Percentiles rank a stretch among this genome's conserved stretches.
These are phyloP conservation scores for Hipparchia sbordonii DNA, from an alignment of 2,888 invertebrate species.

Conservation along the genomic window DNA sequence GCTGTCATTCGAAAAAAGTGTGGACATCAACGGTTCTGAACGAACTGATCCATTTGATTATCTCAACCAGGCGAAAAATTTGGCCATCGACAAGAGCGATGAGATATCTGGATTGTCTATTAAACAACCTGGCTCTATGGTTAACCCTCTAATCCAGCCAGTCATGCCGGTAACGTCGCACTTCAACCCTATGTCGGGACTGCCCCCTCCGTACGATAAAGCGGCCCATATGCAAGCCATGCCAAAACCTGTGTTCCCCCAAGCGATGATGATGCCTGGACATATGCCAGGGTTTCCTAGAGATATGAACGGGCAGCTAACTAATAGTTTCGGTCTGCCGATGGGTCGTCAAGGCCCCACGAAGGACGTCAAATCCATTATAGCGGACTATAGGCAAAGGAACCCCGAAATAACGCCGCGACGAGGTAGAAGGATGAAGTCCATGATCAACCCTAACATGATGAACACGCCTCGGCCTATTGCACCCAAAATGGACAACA, in stretches of 20 bases:
- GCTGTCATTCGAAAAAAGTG: slow-evolving; percentile 73
- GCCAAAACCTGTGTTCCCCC: slow-evolving; percentile 73
- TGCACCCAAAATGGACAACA: slow-evolving; percentile 68
- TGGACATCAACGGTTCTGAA: slow-evolving; percentile 68
- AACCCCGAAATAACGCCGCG: slow-evolving; percentile 89
- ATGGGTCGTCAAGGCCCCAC: slow-evolving; percentile 89
- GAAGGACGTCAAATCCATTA: slow-evolving; percentile 92
- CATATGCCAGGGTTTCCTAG: slow-evolving; percentile 68
- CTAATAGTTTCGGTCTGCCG: slow-evolving; percentile 74
- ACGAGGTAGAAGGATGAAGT: slow-evolving; percentile 85
- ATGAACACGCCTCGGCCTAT: slow-evolving; percentile 72
- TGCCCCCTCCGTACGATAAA: slow-evolving; percentile 77
- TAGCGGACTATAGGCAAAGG: slow-evolving; percentile 90
- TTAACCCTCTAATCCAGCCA: slow-evolving; percentile 65
- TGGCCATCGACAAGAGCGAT: slow-evolving; percentile 77
- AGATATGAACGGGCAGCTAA: slow-evolving; percentile 83
- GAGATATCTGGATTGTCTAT: slow-evolving; percentile 74
- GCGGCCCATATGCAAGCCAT: slow-evolving; percentile 70
- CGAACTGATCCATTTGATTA: slow-evolving; percentile 72
- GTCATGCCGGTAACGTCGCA: slow-evolving; percentile 69
- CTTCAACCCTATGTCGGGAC: slow-evolving; percentile 69
- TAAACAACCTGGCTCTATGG: slow-evolving; percentile 65
- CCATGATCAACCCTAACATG: slow-evolving; percentile 74
- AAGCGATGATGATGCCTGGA: slow-evolving; percentile 72
- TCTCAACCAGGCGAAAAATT: slow-evolving; percentile 69